Conservation (phyloP, 2,888 invertebrate species). For the Archips crataeganus region DNA sequence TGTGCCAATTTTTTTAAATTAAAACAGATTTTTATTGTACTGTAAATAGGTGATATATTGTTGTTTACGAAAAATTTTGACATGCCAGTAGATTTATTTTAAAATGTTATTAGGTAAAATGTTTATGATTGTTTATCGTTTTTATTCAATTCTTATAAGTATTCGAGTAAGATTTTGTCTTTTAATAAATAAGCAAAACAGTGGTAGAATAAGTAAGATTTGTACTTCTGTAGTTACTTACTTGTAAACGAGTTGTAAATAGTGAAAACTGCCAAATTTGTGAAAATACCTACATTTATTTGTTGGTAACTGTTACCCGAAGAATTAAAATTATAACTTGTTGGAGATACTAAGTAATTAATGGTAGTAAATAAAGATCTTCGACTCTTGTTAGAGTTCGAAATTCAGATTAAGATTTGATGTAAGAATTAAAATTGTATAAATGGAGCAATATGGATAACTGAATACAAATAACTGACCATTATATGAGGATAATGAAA, state of each 20-base stretch:
- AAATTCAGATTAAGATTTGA: constrained; percentile 10
- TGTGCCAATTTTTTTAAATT: constrained; percentile 26
- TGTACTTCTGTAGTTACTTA: not conserved
- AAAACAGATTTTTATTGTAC: constrained; percentile 9
- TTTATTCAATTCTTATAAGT: not conserved
- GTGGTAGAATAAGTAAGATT: constrained; percentile 13
- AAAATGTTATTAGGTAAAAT: constrained; percentile 23
- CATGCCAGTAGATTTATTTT: constrained; percentile 19
- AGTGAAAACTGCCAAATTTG: constrained; percentile 36
- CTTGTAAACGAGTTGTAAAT: constrained; percentile 33
- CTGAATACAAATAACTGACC: constrained; percentile 30
- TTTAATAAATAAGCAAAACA: constrained; percentile 14
- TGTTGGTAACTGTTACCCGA: not conserved
- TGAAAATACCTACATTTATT: constrained; percentile 17
- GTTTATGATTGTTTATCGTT: constrained; percentile 21
- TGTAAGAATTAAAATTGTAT: constrained; percentile 24
- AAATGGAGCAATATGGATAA: constrained; percentile 35
- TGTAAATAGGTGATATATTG: constrained; percentile 25
- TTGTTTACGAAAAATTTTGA: constrained; percentile 7
- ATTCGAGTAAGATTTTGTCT: constrained; percentile 18
- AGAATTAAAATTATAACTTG: constrained; percentile 10
- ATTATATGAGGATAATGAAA: constrained; percentile 25
- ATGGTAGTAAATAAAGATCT: not conserved
- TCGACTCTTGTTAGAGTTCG: constrained; percentile 7
- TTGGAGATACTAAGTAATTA: constrained; percentile 1